These are phyloP conservation scores for Pyrochroa serraticornis DNA, from an alignment of 2,888 invertebrate genomes.

Conservation along the genomic window DNA sequence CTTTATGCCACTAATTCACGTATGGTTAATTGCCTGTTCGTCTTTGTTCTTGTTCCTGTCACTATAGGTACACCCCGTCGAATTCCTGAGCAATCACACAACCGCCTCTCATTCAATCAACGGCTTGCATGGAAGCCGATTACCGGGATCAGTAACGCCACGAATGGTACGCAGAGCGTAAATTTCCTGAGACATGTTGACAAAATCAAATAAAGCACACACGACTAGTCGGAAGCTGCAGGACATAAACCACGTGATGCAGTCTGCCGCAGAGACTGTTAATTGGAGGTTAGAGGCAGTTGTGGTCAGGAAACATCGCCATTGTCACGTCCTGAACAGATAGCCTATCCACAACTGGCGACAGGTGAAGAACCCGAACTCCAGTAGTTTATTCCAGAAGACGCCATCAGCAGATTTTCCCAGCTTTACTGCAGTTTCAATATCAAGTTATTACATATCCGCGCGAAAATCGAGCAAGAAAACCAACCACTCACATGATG, in stretches of 20 bases:
- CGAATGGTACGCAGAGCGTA: conserved; percentile 13
- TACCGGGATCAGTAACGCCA: conserved; percentile 6
- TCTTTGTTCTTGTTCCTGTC: too few relatives aligned
- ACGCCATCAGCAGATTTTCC: conserved; percentile 6
- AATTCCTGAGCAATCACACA: too few relatives aligned
- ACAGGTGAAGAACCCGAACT: conserved; percentile 22
- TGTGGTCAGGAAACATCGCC: conserved; percentile 41
- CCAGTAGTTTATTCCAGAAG: conserved; percentile 4
- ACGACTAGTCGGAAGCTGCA: conserved; percentile 31
- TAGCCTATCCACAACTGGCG: conserved; percentile 30
- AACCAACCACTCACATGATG: too few relatives aligned
- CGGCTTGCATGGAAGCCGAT: neutral
- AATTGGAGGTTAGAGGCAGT: conserved; percentile 43
- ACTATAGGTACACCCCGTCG: too few relatives aligned
- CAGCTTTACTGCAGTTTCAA: neutral
- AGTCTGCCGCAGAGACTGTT: conserved; percentile 41
- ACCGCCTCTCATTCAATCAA: too few relatives aligned
- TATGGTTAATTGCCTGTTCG: too few relatives aligned
- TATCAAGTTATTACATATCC: conserved; percentile 4
- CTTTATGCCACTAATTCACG: too few relatives aligned
- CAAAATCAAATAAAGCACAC: conserved; percentile 35
- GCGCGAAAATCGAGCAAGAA: too few relatives aligned
- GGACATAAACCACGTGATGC: conserved; percentile 40
- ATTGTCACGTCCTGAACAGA: conserved; percentile 47
- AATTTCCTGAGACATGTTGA: conserved; percentile 30